Evolutionary conservation across 2,888 invertebrate species (phyloP).

Genomic region (Oegoconia quadripuncta): DNA sequence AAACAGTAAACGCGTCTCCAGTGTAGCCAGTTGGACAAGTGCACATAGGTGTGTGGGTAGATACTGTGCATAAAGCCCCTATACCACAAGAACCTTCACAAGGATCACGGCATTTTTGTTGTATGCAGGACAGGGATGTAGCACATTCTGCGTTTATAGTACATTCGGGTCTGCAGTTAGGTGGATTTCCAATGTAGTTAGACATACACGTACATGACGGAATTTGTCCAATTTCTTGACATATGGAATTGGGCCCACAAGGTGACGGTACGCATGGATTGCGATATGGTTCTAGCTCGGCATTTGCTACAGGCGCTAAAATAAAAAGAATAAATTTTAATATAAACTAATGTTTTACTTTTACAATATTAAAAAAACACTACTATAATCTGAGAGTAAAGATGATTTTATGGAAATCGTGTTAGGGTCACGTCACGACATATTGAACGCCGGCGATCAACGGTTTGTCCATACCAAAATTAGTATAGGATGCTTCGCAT

Average conservation of each 20-base stretch:
- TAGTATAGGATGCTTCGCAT: too few species aligned
- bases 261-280: conserved; percentile 82
- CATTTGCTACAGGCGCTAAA: conserved; percentile 66
- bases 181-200: conserved; percentile 81
- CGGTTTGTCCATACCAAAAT: too few species aligned
- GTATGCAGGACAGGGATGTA: conserved; percentile 83
- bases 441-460: too few species aligned
- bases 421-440: too few species aligned
- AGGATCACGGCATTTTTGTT: conserved; percentile 85
- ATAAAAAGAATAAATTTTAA: conserved; percentile 21
- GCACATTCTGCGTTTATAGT: conserved; percentile 84
- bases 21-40: conserved; percentile 83
- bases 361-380: neutral
- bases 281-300: conserved; percentile 65
- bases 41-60: conserved; percentile 86
- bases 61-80: conserved; percentile 80
- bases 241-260: conserved; percentile 85
- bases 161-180: conserved; percentile 85
- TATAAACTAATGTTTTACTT: neutral
- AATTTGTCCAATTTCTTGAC: conserved; percentile 76
- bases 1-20: conserved; percentile 82
- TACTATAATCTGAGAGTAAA: too few species aligned
- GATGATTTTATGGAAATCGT: too few species aligned
- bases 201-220: conserved; percentile 82
- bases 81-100: conserved; percentile 85